These are phyloP conservation scores for Pitangus sulphuratus DNA, from an alignment of 2,797 vertebrate species.

Conservation along the genomic window DNA sequence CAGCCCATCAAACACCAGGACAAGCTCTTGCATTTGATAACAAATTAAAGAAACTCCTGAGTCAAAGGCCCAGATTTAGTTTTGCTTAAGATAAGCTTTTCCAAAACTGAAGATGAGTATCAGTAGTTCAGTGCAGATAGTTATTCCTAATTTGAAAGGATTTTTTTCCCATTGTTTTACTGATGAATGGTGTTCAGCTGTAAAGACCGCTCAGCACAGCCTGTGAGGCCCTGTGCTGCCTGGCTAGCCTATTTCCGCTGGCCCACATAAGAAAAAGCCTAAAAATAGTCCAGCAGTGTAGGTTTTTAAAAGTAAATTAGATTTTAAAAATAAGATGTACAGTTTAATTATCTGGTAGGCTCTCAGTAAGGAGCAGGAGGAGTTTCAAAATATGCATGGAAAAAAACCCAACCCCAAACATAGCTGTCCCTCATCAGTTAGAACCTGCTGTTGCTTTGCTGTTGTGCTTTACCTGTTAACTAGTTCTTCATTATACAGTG, in stretches of 20 bases:
- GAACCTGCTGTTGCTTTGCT: not conserved
- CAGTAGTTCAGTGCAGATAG: not conserved
- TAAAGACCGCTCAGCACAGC: not conserved
- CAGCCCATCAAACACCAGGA: not conserved
- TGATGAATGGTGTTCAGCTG: not conserved
- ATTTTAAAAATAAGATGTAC: conserved; percentile 43
- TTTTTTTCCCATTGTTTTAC: not conserved
- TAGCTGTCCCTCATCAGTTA: accelerated
- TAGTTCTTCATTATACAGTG: not conserved
- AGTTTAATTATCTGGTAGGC: conserved; percentile 34
- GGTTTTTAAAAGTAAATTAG: conserved; percentile 49
- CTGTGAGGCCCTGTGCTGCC: not conserved
- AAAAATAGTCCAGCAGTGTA: conserved; percentile 32
- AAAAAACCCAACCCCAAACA: not conserved
- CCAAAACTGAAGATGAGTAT: not conserved
- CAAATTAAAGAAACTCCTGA: not conserved
- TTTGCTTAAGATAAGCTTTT: not conserved
- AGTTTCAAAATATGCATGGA: not conserved
- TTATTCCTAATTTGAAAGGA: not conserved
- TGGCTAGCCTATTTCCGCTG: conserved; percentile 36
- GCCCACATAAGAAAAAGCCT: conserved; percentile 43
- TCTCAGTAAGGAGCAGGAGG: not conserved
- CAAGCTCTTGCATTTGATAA: not conserved
- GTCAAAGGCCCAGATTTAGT: not conserved
- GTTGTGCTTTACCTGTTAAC: not conserved